phyloP scores from a whole-genome alignment of 2,113 vertebrate genomes.

The Corvus cornix region DNA sequence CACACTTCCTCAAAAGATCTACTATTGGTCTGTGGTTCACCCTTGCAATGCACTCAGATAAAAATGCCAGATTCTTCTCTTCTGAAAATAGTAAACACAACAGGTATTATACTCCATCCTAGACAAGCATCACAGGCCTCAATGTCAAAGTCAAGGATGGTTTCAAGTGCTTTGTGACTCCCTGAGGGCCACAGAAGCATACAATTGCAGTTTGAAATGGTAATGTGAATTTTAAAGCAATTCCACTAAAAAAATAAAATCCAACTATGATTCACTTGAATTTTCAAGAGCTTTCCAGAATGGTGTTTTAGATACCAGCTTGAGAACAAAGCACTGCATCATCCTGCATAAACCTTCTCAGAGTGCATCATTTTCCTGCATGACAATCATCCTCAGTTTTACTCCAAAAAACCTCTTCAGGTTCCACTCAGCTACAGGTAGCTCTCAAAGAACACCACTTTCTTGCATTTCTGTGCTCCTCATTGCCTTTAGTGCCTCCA shows the following conservation, averaged over 20 bases:
- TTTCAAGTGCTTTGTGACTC: background rate
- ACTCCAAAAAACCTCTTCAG: background rate
- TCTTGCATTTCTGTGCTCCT: background rate
- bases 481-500: background rate
- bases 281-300: constrained; percentile 20
- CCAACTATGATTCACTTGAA: background rate
- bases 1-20: background rate
- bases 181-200: background rate
- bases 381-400: background rate
- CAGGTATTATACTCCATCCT: background rate
- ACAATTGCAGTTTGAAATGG: background rate
- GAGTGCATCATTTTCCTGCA: background rate
- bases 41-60: background rate
- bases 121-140: background rate
- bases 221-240: background rate
- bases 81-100: background rate
- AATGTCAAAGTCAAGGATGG: background rate
- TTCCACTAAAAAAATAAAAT: background rate
- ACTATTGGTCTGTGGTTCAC: background rate
- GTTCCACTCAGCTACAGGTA: background rate
- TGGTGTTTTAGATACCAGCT: background rate
- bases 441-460: background rate
- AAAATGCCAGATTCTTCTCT: background rate
- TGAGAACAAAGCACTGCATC: background rate
- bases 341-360: background rate